Evolutionary conservation across 2,113 vertebrate species (phyloP), one percentile per base, ranked within the genome.

Genomic region (Charadrius vociferus): DNA sequence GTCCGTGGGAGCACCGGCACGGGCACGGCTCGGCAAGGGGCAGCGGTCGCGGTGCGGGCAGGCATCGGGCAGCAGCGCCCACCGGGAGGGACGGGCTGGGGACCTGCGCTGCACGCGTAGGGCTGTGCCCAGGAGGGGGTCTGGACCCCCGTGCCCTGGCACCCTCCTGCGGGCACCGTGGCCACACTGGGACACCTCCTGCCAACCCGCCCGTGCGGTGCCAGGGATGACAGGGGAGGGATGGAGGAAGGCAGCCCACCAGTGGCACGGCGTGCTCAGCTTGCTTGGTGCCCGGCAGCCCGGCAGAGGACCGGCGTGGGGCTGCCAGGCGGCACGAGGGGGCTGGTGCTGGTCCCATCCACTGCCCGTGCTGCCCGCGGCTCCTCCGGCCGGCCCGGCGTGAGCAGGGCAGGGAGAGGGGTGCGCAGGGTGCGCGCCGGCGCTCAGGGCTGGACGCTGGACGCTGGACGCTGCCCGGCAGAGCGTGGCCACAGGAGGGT

Each of bases 231-330:
- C 0, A 0, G 53, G 68, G 41, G 36, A 52, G 50, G 45, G 22
- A 30, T 39, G 49, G 47, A 68, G 52, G 65, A 2, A 32, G n/a
- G 81, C 81, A 29, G 32, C 52, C 50, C 24, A 20, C 4, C 4
- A 1, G 0, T 24, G 87, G 8, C 68, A 5, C 0, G 0, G 43
- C 47, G 29, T 0, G 0, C 45, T 74, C 0, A 6, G 41, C 59
- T 74, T 0, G 0, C 73, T 14, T 5, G 7, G 30, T 74, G 59
- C 52, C n/a, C 5, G 2, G 21, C 19, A 3, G 45, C 9, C 14
- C 1, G 6, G 67, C 70, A 34, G 32, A 34, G 47, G 32, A 39
- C 62, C 18, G 43, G 10, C 0, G 0, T 1, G 39, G 45, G 39
- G 53, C 59, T 81, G 74, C 70, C 55, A 3, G 23, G 50, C 2